These are phyloP conservation scores for Microctonus aethiopoides DNA, from an alignment of 2,888 invertebrate species.

Conservation along the genomic window DNA sequence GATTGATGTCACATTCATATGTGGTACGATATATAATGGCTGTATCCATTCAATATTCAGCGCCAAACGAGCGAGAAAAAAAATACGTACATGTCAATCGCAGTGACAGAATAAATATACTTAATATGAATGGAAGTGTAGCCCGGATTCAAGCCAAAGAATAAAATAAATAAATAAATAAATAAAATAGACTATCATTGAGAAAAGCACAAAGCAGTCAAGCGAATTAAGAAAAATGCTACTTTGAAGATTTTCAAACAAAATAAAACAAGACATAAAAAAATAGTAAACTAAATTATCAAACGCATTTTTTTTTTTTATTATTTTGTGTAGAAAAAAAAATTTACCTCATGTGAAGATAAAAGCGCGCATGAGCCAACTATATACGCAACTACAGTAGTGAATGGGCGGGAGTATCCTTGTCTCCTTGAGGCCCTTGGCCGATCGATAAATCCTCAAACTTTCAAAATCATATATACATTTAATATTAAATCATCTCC, in stretches of 20 bases:
- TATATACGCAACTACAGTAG: neutral
- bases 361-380: slow-evolving; percentile 6
- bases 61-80: neutral
- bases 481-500: neutral
- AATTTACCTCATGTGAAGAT: neutral
- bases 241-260: neutral
- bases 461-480: neutral
- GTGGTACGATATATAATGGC: neutral
- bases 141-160: neutral
- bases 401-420: slow-evolving; percentile 8
- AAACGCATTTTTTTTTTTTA: no score
- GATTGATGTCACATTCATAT: neutral
- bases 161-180: neutral
- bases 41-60: neutral
- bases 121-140: neutral
- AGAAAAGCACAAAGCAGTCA: neutral
- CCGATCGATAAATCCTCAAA: neutral
- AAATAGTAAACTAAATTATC: neutral
- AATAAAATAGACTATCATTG: neutral
- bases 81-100: neutral
- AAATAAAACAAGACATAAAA: neutral
- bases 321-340: no score
- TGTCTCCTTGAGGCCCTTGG: slow-evolving; percentile 2
- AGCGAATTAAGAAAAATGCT: neutral
- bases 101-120: neutral